These are phyloP conservation scores for Orthosia gothica DNA, from an alignment of 2,888 invertebrate genomes.

Conservation along the genomic window DNA sequence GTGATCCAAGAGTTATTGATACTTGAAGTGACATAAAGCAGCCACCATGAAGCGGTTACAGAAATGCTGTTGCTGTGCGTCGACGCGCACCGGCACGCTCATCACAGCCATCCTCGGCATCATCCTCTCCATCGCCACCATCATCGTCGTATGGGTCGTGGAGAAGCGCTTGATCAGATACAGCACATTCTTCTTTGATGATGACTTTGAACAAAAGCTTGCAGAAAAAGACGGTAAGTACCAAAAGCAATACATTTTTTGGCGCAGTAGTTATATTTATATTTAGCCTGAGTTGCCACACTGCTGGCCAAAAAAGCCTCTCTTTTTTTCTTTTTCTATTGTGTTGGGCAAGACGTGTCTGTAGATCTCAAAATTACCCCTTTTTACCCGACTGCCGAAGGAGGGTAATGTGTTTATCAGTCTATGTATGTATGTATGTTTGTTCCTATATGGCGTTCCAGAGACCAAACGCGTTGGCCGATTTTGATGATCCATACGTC, in stretches of 20 bases:
- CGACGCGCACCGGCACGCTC: slow-evolving; percentile 94
- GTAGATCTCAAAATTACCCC: no score
- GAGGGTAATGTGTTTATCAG: no score
- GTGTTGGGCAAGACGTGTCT: no score
- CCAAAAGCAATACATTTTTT: neutral
- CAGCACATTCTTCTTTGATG: slow-evolving; percentile 95
- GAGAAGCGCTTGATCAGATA: slow-evolving; percentile 92
- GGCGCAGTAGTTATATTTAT: neutral
- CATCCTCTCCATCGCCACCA: slow-evolving; percentile 93
- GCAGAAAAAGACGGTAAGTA: slow-evolving; percentile 93
- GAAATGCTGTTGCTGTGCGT: slow-evolving; percentile 94
- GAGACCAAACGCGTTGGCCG: no score
- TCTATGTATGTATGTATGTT: no score
- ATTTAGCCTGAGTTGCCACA: no score
- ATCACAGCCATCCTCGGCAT: slow-evolving; percentile 94
- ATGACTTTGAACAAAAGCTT: slow-evolving; percentile 88
- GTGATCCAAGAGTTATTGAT: slow-evolving; percentile 10
- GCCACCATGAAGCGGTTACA: slow-evolving; percentile 90
- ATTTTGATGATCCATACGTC: no score
- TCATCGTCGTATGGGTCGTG: slow-evolving; percentile 93
- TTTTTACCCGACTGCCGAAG: no score
- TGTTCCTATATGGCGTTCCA: no score
- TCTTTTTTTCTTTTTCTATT: no score
- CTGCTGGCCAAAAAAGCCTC: no score
- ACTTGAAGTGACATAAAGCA: slow-evolving; percentile 33